Evolutionary conservation across 2,113 vertebrate genomes (phyloP).

Genomic region (Plecotus auritus): DNA sequence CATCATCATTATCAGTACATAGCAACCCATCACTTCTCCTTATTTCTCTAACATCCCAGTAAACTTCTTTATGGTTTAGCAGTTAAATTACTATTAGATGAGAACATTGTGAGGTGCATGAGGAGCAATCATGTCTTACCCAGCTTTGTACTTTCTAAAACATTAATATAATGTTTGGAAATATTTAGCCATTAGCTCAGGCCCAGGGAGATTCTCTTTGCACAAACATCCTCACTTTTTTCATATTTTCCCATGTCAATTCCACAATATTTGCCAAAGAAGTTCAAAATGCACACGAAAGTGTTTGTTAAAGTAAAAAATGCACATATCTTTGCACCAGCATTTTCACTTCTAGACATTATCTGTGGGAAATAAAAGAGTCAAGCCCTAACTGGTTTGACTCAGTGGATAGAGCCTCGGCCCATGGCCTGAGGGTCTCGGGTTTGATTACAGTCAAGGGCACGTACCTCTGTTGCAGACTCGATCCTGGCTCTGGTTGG

Average conservation of each 20-base stretch:
- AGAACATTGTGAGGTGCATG: neutral
- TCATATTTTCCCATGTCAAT: neutral
- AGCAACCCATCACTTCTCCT: neutral
- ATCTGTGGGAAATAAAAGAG: neutral
- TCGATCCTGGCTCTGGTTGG: no score
- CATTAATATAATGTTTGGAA: neutral
- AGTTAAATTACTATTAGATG: neutral
- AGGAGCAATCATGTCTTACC: neutral
- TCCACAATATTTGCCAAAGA: neutral
- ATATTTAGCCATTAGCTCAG: neutral
- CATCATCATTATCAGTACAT: neutral
- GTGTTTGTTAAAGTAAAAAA: neutral
- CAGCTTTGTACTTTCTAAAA: neutral
- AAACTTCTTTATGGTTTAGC: neutral
- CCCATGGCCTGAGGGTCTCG: no score
- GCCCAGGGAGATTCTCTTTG: neutral
- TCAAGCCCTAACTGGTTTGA: no score
- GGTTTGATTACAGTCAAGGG: no score
- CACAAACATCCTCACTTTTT: neutral
- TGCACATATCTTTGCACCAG: neutral
- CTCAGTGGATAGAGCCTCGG: no score
- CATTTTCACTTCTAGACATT: neutral
- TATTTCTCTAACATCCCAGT: neutral
- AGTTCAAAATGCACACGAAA: neutral
- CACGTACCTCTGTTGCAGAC: no score